Evolutionary conservation across 2,888 invertebrate genomes (phyloP).

Genomic region (Aplocera efformata): DNA sequence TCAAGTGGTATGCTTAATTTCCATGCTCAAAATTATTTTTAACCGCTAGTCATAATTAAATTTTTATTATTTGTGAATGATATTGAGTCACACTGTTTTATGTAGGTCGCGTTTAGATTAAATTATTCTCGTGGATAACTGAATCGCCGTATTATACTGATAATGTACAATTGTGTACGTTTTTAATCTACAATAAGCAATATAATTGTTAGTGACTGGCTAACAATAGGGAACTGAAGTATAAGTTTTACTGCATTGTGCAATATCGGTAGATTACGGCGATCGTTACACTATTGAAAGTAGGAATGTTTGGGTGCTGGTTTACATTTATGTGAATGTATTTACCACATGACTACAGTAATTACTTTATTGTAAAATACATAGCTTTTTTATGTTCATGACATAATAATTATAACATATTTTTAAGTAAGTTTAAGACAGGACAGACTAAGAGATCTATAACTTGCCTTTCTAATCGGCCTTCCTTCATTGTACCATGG

Average conservation of each 20-base stretch:
- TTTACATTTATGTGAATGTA: conserved; percentile 51
- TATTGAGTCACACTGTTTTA: conserved; percentile 38
- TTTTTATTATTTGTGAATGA: conserved; percentile 56
- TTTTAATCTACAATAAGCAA: conserved; percentile 15
- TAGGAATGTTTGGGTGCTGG: conserved; percentile 54
- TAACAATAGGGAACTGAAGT: conserved; percentile 14
- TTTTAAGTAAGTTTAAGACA: conserved; percentile 45
- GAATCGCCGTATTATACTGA: conserved; percentile 25
- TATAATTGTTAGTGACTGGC: conserved; percentile 16
- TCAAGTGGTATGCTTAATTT: conserved; percentile 71
- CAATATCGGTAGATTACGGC: conserved; percentile 33
- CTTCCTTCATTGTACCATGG: conserved; percentile 60
- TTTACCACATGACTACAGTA: conserved; percentile 47
- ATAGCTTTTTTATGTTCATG: conserved; percentile 58
- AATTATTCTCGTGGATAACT: conserved; percentile 39
- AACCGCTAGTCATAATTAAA: conserved; percentile 75
- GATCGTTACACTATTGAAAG: conserved; percentile 26
- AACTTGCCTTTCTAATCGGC: conserved; percentile 67
- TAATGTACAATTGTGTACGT: conserved; percentile 12
- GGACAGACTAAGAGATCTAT: conserved; percentile 43
- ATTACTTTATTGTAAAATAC: conserved; percentile 50
- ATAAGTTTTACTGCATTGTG: conserved; percentile 10
- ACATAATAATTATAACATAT: conserved; percentile 53
- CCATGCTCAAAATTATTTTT: conserved; percentile 78
- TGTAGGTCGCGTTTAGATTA: conserved; percentile 40